Evolutionary conservation across 2,888 invertebrate genomes (phyloP).

Genomic region (Calameuta pallipes): DNA sequence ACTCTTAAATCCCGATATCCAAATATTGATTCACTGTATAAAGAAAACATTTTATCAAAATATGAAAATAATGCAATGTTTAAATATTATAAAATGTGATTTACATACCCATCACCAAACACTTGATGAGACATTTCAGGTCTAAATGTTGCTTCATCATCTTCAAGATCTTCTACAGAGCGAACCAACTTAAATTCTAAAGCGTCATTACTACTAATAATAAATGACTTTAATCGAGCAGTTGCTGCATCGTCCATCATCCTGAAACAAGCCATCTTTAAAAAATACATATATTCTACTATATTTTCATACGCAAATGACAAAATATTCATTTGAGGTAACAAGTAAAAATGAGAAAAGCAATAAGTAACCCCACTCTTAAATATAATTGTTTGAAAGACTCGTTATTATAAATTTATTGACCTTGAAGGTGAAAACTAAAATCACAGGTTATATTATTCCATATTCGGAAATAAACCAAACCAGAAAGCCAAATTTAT

Average conservation of each 20-base stretch:
- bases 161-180: constrained; percentile 73
- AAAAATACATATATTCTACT: neutral
- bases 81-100: neutral
- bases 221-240: constrained; percentile 59
- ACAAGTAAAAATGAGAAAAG: neutral
- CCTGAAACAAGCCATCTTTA: constrained; percentile 12
- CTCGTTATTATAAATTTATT: neutral
- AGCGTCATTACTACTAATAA: constrained; percentile 67
- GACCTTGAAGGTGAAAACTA: neutral
- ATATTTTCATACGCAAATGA: neutral
- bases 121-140: constrained; percentile 95
- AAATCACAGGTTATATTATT: neutral
- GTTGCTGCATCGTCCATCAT: constrained; percentile 56
- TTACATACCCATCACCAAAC: constrained; percentile 80
- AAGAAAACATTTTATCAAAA: constrained; percentile 23
- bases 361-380: neutral
- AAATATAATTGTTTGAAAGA: neutral
- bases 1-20: constrained; percentile 89
- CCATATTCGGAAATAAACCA: neutral
- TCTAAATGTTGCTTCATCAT: constrained; percentile 74
- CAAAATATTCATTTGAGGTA: neutral
- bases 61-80: constrained; percentile 32
- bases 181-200: constrained; percentile 72
- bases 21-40: constrained; percentile 86
- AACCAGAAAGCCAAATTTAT: neutral